Evolutionary conservation across 1,140 invertebrate genomes (phyloP).

Genomic region (Cydia pomonella): DNA sequence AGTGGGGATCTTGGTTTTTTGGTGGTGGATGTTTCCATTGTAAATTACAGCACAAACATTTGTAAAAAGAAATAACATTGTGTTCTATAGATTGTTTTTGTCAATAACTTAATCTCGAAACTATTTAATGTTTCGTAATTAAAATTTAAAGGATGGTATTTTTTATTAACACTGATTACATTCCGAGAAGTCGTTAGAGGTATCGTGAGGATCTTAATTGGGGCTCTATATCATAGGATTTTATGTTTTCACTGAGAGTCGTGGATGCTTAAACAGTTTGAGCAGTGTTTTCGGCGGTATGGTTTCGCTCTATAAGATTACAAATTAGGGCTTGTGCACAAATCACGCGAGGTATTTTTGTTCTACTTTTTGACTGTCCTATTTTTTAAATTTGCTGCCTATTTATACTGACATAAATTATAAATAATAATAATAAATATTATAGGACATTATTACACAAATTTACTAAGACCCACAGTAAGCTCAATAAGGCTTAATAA

Average conservation of each 20-base stretch:
- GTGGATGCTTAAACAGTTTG: neutral
- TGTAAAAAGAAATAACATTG: neutral
- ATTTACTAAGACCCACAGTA: too few relatives aligned
- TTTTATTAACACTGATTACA: conserved; percentile 12
- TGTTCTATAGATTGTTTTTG: neutral
- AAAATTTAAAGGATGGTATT: neutral
- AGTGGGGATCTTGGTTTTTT: conserved; percentile 33
- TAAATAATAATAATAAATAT: too few relatives aligned
- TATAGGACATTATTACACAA: too few relatives aligned
- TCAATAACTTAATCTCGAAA: neutral
- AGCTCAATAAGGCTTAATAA: too few relatives aligned
- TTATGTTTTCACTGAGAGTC: conserved; percentile 37
- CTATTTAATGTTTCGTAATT: neutral
- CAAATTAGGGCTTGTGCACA: too few relatives aligned
- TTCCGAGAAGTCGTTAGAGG: conserved; percentile 21
- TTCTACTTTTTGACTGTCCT: too few relatives aligned
- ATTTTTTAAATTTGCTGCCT: too few relatives aligned
- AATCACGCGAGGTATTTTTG: too few relatives aligned
- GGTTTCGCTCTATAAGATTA: too few relatives aligned
- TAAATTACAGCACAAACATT: conserved; percentile 25
- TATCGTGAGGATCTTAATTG: conserved; percentile 39
- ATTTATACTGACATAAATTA: too few relatives aligned
- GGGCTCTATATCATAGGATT: conserved; percentile 43
- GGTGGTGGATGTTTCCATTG: conserved; percentile 39
- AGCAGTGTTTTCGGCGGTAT: neutral